Conservation (phyloP, 2,113 vertebrate genomes). For the Amphiprion ocellaris region DNA sequence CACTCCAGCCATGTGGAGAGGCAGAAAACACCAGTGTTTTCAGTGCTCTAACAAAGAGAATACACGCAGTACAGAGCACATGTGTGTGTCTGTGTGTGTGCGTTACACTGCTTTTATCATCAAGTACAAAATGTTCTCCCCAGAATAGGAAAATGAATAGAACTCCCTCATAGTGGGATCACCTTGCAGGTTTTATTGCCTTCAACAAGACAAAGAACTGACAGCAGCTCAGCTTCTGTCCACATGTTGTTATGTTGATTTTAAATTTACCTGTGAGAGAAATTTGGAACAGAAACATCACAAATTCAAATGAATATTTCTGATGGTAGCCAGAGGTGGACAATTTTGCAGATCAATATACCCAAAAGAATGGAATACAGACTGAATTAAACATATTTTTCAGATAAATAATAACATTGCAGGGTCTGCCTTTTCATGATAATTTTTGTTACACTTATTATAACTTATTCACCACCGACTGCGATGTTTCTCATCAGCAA, state of each 20-base stretch:
- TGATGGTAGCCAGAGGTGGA: too few relatives aligned
- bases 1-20: constrained; percentile 56
- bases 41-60: constrained; percentile 48
- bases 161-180: constrained; percentile 16
- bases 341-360: too few relatives aligned
- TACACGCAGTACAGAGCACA: constrained; percentile 15
- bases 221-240: not conserved
- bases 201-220: constrained; percentile 10
- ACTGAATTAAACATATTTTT: too few relatives aligned
- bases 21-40: constrained; percentile 49
- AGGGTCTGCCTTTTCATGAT: too few relatives aligned
- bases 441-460: too few relatives aligned
- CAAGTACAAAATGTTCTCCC: constrained; percentile 54
- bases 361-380: too few relatives aligned
- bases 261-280: not conserved
- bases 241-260: not conserved
- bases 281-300: not conserved
- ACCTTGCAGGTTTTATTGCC: constrained; percentile 7
- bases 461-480: too few relatives aligned
- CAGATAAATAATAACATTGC: too few relatives aligned
- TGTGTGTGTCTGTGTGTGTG: constrained; percentile 13
- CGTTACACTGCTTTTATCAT: constrained; percentile 16
- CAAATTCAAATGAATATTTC: too few relatives aligned
- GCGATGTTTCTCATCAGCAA: too few relatives aligned
- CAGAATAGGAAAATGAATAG: constrained; percentile 26